Conservation (phyloP, 2,113 vertebrate species). For the Pholis gunnellus region DNA sequence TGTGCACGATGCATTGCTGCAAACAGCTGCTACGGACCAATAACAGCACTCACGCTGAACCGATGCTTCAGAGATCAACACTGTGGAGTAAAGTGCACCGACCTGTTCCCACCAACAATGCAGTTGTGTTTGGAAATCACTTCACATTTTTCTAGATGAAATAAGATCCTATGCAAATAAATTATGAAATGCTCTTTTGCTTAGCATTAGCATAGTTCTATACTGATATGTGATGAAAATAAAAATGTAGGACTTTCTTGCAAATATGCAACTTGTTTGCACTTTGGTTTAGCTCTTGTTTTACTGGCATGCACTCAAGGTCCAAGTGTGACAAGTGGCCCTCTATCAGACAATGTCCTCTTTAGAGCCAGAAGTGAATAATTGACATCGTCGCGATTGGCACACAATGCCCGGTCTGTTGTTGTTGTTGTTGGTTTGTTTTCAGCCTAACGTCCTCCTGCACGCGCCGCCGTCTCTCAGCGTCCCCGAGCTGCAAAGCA, state of each 20-base stretch:
- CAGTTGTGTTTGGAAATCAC: constrained; percentile 56
- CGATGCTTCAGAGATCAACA: constrained; percentile 57
- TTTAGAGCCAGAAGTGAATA: constrained; percentile 74
- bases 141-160: too few relatives aligned
- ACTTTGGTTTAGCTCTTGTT: constrained; percentile 59
- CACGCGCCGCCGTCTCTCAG: constrained; percentile 9
- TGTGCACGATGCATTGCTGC: not conserved
- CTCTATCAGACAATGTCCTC: constrained; percentile 76
- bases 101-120: constrained; percentile 78
- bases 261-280: constrained; percentile 31
- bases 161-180: too few relatives aligned
- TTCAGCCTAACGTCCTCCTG: constrained; percentile 35
- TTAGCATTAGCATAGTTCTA: not conserved
- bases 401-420: constrained; percentile 67
- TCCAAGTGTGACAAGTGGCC: constrained; percentile 68
- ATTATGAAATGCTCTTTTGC: too few relatives aligned
- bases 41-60: constrained; percentile 13
- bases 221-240: not conserved
- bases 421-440: constrained; percentile 67
- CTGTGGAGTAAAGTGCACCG: constrained; percentile 62
- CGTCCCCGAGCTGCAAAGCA: constrained; percentile 56
- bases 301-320: constrained; percentile 58
- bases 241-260: not conserved
- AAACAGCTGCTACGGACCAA: constrained; percentile 3
- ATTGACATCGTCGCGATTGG: constrained; percentile 78